Percentiles rank a stretch among this genome's conserved stretches.
phyloP scores from a whole-genome alignment of 2,888 invertebrate genomes.

The Lissonota sp. region DNA sequence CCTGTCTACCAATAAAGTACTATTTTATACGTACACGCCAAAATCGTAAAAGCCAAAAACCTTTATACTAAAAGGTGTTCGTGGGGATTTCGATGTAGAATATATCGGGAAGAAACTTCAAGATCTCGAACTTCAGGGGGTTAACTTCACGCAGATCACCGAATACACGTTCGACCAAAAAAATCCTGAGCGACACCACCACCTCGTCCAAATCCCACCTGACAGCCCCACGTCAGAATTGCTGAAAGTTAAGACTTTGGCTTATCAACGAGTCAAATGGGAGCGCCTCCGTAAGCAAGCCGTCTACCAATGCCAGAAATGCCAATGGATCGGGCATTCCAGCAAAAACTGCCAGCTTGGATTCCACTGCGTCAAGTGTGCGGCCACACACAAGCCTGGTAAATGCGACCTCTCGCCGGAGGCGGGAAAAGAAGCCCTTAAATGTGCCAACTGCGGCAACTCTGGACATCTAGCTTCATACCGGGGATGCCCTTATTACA shows the following conservation, averaged over 20 bases:
- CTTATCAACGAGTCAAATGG: too few relatives aligned
- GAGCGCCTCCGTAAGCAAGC: too few relatives aligned
- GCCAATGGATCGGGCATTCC: too few relatives aligned
- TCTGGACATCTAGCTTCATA: constrained; percentile 42
- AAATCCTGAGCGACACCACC: neutral
- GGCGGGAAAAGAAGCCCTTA: neutral
- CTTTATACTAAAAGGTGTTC: neutral
- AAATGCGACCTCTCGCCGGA: neutral
- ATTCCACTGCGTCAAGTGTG: too few relatives aligned
- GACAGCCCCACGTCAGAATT: neutral
- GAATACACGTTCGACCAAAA: too few relatives aligned
- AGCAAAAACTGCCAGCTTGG: too few relatives aligned
- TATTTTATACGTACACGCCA: neutral
- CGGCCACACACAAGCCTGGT: too few relatives aligned
- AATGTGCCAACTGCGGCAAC: constrained; percentile 41
- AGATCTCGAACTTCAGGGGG: neutral
- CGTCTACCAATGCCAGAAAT: too few relatives aligned
- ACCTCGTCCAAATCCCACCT: neutral
- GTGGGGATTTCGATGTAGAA: neutral
- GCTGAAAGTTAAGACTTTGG: too few relatives aligned
- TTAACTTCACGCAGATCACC: neutral
- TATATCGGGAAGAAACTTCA: neutral
- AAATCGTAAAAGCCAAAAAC: neutral
- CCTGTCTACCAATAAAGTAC: neutral
- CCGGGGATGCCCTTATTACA: constrained; percentile 30